phyloP scores from a whole-genome alignment of 2,888 invertebrate genomes.

The Xestia c-nigrum region DNA sequence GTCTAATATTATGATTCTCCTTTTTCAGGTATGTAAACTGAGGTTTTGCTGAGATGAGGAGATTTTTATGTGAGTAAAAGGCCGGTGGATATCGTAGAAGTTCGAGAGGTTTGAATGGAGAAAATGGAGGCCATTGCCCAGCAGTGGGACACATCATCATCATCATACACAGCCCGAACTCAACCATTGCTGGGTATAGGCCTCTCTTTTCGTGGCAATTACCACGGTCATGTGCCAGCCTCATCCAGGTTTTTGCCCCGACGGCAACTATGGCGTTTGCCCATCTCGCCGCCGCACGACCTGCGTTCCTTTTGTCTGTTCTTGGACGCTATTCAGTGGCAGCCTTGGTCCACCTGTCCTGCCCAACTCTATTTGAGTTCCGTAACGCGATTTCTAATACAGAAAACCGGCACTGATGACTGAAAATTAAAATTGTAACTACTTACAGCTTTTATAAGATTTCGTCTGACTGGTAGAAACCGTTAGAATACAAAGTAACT shows the following conservation, averaged over 20 bases:
- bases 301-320: no score
- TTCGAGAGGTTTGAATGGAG: background rate
- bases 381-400: no score
- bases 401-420: background rate
- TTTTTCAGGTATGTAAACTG: constrained; percentile 61
- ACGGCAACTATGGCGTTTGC: no score
- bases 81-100: background rate
- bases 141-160: background rate
- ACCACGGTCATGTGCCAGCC: no score
- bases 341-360: no score
- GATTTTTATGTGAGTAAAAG: constrained; percentile 28
- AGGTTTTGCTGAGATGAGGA: background rate
- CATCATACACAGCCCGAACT: no score
- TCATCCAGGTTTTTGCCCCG: no score
- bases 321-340: no score
- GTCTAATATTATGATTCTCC: constrained; percentile 33
- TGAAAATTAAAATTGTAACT: background rate
- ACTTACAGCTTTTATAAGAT: background rate
- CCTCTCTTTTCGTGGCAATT: no score
- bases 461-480: background rate
- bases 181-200: no score
- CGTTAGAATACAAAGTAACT: background rate
- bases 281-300: no score
- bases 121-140: background rate
- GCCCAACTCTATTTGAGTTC: no score